Percentiles rank a stretch among this genome's conserved stretches.
phyloP scores from a whole-genome alignment of 2,888 invertebrate species.

The Drosophila emarginata region DNA sequence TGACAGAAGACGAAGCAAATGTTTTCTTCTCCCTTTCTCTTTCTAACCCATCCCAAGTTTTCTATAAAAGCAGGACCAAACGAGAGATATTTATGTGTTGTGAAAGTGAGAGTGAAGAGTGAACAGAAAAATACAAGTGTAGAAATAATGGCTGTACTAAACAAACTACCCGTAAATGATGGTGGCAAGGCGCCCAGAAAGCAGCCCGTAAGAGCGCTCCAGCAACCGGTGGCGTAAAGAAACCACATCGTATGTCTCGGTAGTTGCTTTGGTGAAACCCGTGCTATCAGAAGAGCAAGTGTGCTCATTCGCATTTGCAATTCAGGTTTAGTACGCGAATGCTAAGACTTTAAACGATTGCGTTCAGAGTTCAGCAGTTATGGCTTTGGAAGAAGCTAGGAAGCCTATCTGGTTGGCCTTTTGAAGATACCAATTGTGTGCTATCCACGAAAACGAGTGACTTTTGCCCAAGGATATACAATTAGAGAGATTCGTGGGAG shows the following conservation, averaged over 20 bases:
- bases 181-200: constrained; percentile 98
- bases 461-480: constrained; percentile 99
- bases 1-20: constrained; percentile 67
- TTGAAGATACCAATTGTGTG: constrained; percentile 83
- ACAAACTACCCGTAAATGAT: constrained; percentile 96
- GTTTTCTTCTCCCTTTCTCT: too few relatives aligned
- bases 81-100: too few relatives aligned
- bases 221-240: constrained; percentile 96
- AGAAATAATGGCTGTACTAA: constrained; percentile 98
- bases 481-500: constrained; percentile 86
- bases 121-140: too few relatives aligned
- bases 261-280: constrained; percentile 96
- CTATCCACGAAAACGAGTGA: constrained; percentile 97
- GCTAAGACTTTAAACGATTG: constrained; percentile 97
- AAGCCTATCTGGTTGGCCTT: constrained; percentile 33
- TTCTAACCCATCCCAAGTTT: too few relatives aligned
- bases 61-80: too few relatives aligned
- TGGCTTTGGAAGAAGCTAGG: constrained; percentile 37
- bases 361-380: constrained; percentile 82
- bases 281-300: constrained; percentile 97
- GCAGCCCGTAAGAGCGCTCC: constrained; percentile 96
- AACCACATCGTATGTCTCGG: constrained; percentile 88
- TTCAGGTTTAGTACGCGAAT: constrained; percentile 97
- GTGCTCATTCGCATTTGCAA: constrained; percentile 95
- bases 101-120: too few relatives aligned